phyloP scores from a whole-genome alignment of 2,113 vertebrate species.

The Oreochromis spilurus region DNA sequence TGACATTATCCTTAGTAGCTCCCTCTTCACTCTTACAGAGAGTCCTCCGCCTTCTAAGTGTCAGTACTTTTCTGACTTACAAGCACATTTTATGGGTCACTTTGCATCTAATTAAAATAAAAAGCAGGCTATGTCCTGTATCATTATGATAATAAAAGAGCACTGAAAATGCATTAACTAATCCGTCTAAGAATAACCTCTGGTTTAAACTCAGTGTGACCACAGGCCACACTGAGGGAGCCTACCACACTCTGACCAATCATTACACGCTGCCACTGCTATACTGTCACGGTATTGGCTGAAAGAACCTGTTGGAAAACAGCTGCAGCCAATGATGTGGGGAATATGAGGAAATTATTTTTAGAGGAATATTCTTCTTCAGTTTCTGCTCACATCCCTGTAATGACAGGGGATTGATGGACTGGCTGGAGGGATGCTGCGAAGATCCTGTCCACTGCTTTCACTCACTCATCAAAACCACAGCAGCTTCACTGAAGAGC shows the following conservation, averaged over 20 bases:
- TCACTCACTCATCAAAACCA: conserved; percentile 37
- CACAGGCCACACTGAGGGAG: conserved; percentile 35
- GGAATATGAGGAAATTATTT: conserved; percentile 49
- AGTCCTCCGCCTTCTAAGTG: not conserved
- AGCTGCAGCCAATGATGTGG: conserved; percentile 40
- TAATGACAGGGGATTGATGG: conserved; percentile 60
- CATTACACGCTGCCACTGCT: not conserved
- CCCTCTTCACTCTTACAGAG: not conserved
- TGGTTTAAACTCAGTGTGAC: conserved; percentile 46
- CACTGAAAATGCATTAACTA: conserved; percentile 44
- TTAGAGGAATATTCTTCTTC: conserved; percentile 28
- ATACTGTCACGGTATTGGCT: conserved; percentile 14
- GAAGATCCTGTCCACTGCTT: conserved; percentile 34
- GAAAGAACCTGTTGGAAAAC: conserved; percentile 20
- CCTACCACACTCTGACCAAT: conserved; percentile 45
- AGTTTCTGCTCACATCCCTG: conserved; percentile 24
- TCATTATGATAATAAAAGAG: conserved; percentile 49
- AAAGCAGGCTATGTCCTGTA: conserved; percentile 12
- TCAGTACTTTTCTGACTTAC: conserved; percentile 6
- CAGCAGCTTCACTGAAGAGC: conserved; percentile 13
- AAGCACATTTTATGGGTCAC: conserved; percentile 13
- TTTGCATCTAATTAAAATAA: conserved; percentile 52
- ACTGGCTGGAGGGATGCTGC: conserved; percentile 25
- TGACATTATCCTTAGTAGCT: not conserved
- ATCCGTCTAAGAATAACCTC: conserved; percentile 55